phyloP scores from a whole-genome alignment of 2,113 vertebrate genomes.

The Scartelaos histophorus region DNA sequence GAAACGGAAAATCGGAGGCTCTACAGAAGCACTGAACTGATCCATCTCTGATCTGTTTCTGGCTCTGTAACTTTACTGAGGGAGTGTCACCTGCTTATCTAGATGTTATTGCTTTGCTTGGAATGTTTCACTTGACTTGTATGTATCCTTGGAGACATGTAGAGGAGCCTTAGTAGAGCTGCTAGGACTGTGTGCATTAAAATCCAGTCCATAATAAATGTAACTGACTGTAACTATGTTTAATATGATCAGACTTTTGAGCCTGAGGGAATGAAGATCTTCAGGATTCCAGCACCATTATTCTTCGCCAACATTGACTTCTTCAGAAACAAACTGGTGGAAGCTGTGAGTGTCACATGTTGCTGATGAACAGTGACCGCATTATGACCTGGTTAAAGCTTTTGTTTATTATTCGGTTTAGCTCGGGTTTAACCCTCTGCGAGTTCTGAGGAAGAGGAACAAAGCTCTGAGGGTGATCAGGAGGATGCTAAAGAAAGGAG shows the following conservation, averaged over 20 bases:
- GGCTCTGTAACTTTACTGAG: too few species aligned
- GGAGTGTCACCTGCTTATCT: too few species aligned
- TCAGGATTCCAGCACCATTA: slow-evolving; percentile 90
- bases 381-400: too few species aligned
- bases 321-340: slow-evolving; percentile 85
- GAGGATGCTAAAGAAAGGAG: slow-evolving; percentile 84
- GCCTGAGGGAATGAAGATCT: slow-evolving; percentile 91
- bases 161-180: too few species aligned
- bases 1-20: too few species aligned
- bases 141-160: too few species aligned
- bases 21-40: too few species aligned
- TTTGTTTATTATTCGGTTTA: slow-evolving; percentile 51
- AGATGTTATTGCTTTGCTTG: too few species aligned
- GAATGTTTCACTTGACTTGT: too few species aligned
- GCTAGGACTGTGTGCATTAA: too few species aligned
- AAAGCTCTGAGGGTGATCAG: slow-evolving; percentile 88
- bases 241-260: slow-evolving; percentile 82
- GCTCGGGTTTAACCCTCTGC: slow-evolving; percentile 89
- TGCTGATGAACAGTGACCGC: background rate
- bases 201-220: too few species aligned
- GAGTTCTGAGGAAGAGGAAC: slow-evolving; percentile 90
- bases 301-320: slow-evolving; percentile 95
- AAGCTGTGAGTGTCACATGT: slow-evolving; percentile 81
- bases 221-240: background rate
- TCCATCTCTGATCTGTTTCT: too few species aligned